Evolutionary conservation across 2,113 vertebrate genomes (phyloP).

Genomic region (Ophthalmolycus amberensis): DNA sequence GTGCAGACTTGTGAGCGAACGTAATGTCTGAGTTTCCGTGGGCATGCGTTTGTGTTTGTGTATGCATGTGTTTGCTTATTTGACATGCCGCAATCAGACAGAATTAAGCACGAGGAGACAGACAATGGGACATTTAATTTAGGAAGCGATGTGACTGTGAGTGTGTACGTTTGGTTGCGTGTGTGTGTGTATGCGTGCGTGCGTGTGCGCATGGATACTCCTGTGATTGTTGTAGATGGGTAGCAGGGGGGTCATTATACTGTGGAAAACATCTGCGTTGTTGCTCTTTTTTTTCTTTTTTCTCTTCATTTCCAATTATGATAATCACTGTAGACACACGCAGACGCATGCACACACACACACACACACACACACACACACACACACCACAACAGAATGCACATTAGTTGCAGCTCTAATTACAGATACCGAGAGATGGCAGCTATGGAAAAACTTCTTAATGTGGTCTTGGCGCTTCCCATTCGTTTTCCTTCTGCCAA

Average conservation of each 20-base stretch:
- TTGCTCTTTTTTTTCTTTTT: slow-evolving; percentile 28
- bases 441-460: slow-evolving; percentile 37
- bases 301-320: slow-evolving; percentile 54
- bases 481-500: slow-evolving; percentile 26
- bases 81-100: slow-evolving; percentile 51
- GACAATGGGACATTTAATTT: slow-evolving; percentile 60
- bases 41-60: neutral
- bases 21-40: neutral
- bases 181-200: neutral
- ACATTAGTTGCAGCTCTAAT: slow-evolving; percentile 49
- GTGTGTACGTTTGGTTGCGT: neutral
- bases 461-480: slow-evolving; percentile 23
- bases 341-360: slow-evolving; percentile 16
- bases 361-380: slow-evolving; percentile 28
- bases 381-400: slow-evolving; percentile 24
- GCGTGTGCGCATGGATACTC: slow-evolving; percentile 12
- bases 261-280: slow-evolving; percentile 55
- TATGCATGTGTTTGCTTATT: slow-evolving; percentile 36
- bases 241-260: slow-evolving; percentile 52
- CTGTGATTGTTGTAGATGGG: slow-evolving; percentile 62
- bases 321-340: slow-evolving; percentile 41
- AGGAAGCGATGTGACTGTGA: slow-evolving; percentile 21
- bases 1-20: neutral
- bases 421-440: slow-evolving; percentile 33
- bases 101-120: slow-evolving; percentile 48